Conservation (phyloP, 2,797 vertebrate species). For the Lepilemur septentrionalis region DNA sequence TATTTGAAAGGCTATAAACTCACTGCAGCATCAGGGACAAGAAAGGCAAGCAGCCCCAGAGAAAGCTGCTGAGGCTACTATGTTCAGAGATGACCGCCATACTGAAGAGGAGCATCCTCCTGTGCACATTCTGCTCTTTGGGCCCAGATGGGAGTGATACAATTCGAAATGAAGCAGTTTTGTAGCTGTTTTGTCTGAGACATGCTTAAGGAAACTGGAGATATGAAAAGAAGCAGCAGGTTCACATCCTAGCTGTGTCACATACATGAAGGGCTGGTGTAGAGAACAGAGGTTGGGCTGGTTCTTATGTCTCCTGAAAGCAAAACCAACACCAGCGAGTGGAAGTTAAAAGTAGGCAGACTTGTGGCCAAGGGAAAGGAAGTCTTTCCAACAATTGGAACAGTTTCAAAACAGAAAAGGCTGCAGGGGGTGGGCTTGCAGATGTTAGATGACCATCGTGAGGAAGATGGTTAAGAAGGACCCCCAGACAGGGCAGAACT, state of each 20-base stretch:
- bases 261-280: background rate
- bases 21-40: background rate
- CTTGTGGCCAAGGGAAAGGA: background rate
- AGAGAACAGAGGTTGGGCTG: background rate
- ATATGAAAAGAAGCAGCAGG: background rate
- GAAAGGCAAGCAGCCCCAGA: background rate
- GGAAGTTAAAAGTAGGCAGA: background rate
- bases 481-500: background rate
- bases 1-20: conserved; percentile 9
- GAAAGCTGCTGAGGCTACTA: background rate
- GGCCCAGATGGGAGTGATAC: background rate
- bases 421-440: background rate
- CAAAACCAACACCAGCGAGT: background rate
- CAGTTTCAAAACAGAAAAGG: background rate
- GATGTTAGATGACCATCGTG: background rate
- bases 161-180: background rate
- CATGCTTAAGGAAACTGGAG: background rate
- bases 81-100: background rate
- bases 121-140: background rate
- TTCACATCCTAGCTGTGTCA: background rate
- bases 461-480: background rate
- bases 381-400: background rate
- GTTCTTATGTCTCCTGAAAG: background rate
- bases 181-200: background rate
- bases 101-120: accelerated